Evolutionary conservation across 2,888 invertebrate species (phyloP), one percentile per base, ranked within the genome.

Genomic region (Macropis europaea): DNA sequence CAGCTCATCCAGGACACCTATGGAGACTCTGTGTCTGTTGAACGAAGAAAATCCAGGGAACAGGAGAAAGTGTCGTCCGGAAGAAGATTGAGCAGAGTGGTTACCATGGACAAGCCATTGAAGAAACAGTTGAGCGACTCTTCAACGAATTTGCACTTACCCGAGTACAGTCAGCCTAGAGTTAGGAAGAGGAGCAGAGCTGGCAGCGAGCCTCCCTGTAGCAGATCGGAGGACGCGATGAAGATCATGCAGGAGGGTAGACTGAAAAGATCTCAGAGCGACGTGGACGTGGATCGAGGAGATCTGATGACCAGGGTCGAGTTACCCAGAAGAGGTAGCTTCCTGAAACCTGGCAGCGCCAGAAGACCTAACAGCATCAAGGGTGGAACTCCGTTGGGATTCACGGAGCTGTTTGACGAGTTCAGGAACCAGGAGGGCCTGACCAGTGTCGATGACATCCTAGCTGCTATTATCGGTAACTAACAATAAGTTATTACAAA

Each of bases 361-460:
- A 92, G 95, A 83, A 95, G 95, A 90, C 95, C 95, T 26, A 93
- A 86, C 11, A 86, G 85, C 38, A 72, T 86, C 15, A 93, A 93
- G 72, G 94, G 94, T 53, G 95, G 96, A 54, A 96, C 96, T 77
- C 96, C 96, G 56, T 91, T 96, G 82, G 96, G 96, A 84, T 96
- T 96, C 91, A 95, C 95, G 87, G 96, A 96, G 91, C 92, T 96
- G 83, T 96, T 96, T 90, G 95, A 95, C 89, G 96, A 96, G 91
- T 95, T 96, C 86, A 93, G 95, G 82, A 93, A 96, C 84, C 96
- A 97, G 90, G 97, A 97, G 91, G 96, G 96, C 84, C 92, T 97
- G 54, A 95, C 96, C 87, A 96, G 95, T 62, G 93, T 97, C 90
- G 97, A 97, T 87, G 96, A 96, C 84, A 96, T 96, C 83, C 92